These are phyloP conservation scores for Girardia tigrina DNA, from an alignment of 2,888 invertebrate genomes.

Conservation along the genomic window DNA sequence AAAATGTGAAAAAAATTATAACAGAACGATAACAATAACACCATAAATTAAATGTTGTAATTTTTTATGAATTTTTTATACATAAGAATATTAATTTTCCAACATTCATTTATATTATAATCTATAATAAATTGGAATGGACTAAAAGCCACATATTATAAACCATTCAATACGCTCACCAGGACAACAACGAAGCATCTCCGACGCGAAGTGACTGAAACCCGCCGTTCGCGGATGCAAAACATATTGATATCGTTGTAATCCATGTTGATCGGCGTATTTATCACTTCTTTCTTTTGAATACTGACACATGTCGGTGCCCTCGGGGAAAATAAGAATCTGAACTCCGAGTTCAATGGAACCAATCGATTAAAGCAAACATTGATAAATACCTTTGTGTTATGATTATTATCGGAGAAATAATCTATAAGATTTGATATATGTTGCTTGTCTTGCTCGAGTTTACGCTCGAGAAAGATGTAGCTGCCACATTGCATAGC, in stretches of 20 bases:
- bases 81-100: too few relatives aligned
- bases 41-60: too few relatives aligned
- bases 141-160: too few relatives aligned
- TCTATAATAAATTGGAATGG: too few relatives aligned
- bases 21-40: too few relatives aligned
- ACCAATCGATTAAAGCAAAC: background rate
- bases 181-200: background rate
- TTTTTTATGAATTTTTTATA: too few relatives aligned
- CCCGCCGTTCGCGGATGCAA: constrained; percentile 76
- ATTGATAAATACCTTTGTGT: constrained; percentile 49
- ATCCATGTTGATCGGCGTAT: constrained; percentile 59
- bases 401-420: constrained; percentile 58
- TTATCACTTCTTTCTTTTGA: constrained; percentile 61
- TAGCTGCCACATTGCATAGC: constrained; percentile 75
- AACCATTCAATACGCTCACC: too few relatives aligned
- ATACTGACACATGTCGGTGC: constrained; percentile 64
- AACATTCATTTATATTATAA: too few relatives aligned
- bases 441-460: constrained; percentile 60
- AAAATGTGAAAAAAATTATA: too few relatives aligned
- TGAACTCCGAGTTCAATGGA: constrained; percentile 46
- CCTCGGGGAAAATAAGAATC: constrained; percentile 70
- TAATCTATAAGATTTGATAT: constrained; percentile 62
- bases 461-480: constrained; percentile 68
- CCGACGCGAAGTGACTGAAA: constrained; percentile 44
- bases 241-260: constrained; percentile 61